These are phyloP conservation scores for Camponotus floridanus DNA, from an alignment of 1,140 invertebrate genomes.

Conservation along the genomic window DNA sequence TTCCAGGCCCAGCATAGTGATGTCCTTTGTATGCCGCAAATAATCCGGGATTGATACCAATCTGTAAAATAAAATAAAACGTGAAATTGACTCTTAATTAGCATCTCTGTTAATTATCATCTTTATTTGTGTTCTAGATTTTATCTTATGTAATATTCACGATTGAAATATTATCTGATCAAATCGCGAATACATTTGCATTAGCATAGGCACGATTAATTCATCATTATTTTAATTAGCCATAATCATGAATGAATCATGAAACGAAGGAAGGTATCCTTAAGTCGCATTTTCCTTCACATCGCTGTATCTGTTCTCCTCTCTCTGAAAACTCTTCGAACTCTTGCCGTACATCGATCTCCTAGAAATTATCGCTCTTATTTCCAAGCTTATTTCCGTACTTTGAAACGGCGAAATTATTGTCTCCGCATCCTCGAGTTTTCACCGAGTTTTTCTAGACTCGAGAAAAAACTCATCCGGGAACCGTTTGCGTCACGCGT, in stretches of 20 bases:
- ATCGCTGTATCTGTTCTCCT: not conserved
- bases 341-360: constrained; percentile 31
- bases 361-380: constrained; percentile 78
- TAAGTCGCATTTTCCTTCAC: not conserved
- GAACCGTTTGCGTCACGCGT: constrained; percentile 68
- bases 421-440: constrained; percentile 50
- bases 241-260: not conserved
- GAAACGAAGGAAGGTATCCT: constrained; percentile 14
- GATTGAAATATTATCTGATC: not conserved
- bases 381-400: constrained; percentile 79
- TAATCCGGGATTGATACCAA: constrained; percentile 98
- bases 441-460: constrained; percentile 38
- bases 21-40: constrained; percentile 99
- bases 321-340: not conserved
- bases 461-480: constrained; percentile 1
- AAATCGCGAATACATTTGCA: constrained; percentile 1
- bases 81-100: not conserved
- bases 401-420: constrained; percentile 71
- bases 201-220: not conserved
- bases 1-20: constrained; percentile 99
- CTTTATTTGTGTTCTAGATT: not conserved
- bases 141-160: not conserved
- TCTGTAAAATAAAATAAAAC: constrained; percentile 87
- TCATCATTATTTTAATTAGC: constrained; percentile 40
- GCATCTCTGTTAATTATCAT: not conserved